Percentiles rank a stretch among this genome's conserved stretches.
These are phyloP conservation scores for Epistrophe grossulariae DNA, from an alignment of 2,888 invertebrate genomes.

Conservation along the genomic window DNA sequence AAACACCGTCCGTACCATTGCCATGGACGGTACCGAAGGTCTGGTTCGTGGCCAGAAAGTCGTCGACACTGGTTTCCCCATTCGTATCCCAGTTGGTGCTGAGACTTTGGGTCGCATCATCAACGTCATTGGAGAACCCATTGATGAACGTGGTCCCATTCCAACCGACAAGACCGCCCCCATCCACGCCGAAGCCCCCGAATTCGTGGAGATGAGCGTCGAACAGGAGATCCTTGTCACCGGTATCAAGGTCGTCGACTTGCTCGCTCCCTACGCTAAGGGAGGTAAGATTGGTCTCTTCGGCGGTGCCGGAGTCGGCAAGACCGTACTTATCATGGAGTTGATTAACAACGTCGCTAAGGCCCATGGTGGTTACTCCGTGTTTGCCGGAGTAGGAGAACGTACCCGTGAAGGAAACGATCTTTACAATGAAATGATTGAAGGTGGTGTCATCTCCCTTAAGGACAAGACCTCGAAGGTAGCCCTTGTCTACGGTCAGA, in stretches of 20 bases:
- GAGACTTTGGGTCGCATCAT: conserved; percentile 96
- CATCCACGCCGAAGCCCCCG: conserved; percentile 96
- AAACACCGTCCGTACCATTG: conserved; percentile 95
- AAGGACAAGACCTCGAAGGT: conserved; percentile 94
- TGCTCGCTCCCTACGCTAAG: conserved; percentile 95
- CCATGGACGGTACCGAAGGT: conserved; percentile 97
- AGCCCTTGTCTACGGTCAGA: conserved; percentile 96
- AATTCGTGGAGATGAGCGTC: conserved; percentile 96
- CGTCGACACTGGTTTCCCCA: conserved; percentile 92
- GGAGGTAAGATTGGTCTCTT: conserved; percentile 97
- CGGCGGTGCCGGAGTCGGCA: conserved; percentile 97
- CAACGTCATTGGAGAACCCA: conserved; percentile 94
- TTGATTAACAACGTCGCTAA: conserved; percentile 98
- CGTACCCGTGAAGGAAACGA: conserved; percentile 98
- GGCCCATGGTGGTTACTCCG: conserved; percentile 98
- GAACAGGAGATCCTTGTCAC: conserved; percentile 96
- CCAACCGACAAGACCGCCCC: conserved; percentile 90
- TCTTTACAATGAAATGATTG: conserved; percentile 98
- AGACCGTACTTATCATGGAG: conserved; percentile 98
- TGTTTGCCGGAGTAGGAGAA: conserved; percentile 98
- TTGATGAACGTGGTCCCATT: conserved; percentile 94
- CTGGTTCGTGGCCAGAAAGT: conserved; percentile 93
- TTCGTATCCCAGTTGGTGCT: conserved; percentile 95
- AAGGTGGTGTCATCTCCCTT: conserved; percentile 95
- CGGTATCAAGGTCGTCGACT: conserved; percentile 95